phyloP scores from a whole-genome alignment of 2,888 invertebrate species.

The Campopleginae sp. region DNA sequence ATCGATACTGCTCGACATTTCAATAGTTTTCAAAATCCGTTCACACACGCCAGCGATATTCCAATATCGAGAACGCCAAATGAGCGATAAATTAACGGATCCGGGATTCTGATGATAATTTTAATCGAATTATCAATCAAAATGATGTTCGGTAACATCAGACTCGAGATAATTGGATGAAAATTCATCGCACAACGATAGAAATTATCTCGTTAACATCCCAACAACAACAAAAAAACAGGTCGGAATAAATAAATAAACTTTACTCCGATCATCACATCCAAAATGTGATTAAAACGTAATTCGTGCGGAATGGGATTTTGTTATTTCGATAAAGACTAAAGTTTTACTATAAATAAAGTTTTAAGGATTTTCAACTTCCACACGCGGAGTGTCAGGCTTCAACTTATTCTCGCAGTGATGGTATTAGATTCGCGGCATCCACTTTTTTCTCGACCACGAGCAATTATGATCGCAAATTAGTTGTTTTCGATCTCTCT shows the following conservation, averaged over 20 bases:
- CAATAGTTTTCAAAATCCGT: not conserved
- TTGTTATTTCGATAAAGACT: constrained; percentile 35
- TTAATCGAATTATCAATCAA: not conserved
- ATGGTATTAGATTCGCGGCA: not conserved
- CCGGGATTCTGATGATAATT: not conserved
- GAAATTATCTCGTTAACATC: not conserved
- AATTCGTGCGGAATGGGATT: not conserved
- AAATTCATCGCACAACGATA: not conserved
- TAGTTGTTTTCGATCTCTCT: not conserved
- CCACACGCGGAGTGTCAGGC: not conserved
- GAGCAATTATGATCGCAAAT: not conserved
- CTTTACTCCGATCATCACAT: no score
- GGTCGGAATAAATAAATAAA: not conserved
- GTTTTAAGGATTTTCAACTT: constrained; percentile 20
- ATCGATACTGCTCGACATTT: constrained; percentile 3
- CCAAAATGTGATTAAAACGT: not conserved
- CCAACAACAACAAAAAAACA: not conserved
- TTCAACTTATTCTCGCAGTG: constrained; percentile 9
- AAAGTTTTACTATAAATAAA: constrained; percentile 22
- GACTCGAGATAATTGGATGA: not conserved
- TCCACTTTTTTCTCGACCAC: not conserved
- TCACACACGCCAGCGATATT: not conserved
- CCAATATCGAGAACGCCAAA: not conserved
- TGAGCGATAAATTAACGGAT: not conserved
- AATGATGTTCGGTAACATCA: not conserved